Base-by-base conservation (phyloP, 1,140 invertebrate species). In the Cotesia glomerata region DNA sequence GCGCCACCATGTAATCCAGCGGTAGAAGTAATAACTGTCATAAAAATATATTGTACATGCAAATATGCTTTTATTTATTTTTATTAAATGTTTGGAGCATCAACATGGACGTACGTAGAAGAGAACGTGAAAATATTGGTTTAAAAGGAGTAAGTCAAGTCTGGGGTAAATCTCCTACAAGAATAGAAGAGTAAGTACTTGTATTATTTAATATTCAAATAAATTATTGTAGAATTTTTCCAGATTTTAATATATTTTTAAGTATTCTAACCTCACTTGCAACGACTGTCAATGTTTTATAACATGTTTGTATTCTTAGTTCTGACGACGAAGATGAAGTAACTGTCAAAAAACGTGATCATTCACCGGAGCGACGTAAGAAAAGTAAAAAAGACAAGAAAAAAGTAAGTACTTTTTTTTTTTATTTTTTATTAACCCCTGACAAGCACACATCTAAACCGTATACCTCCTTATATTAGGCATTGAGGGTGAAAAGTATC, bases 61-160 rank as follows among this genome's bases (percentile, higher is more conserved):
- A 45, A 9, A 45, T 39, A 1, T 39, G 9, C 9, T 8, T 39
- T 8, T 39, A 39, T 39, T 8, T 39, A 9, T 39, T 8, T 39
- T 5, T 45, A 45, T 45, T 11, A 26, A 26, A 26, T 45, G 0
- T 45, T 45, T 45, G 11, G 5, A 45, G 39, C 11, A 26, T 45
- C 11, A 26, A 65, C 66, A 84, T 92, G 76, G 91, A 91, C 78
- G 88, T 89, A 0, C 82, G 93, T 73, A 84, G 93, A 75, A 88
- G 91, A 77, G 90, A 94, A 72, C 85, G 94, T 61, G 94, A 95
- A 73, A 87, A 90, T 75, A 93, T 95, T 56, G 92, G 93, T 52
- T 87, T 91, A 66, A 84, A 90, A 69, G 92, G 93, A 9, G 89
- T 92, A 4, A 82, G 89, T 1, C 86, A 89, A 68, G 88, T 94